Conservation (phyloP, 2,888 invertebrate genomes). For the Sarcophaga subvicina region DNA sequence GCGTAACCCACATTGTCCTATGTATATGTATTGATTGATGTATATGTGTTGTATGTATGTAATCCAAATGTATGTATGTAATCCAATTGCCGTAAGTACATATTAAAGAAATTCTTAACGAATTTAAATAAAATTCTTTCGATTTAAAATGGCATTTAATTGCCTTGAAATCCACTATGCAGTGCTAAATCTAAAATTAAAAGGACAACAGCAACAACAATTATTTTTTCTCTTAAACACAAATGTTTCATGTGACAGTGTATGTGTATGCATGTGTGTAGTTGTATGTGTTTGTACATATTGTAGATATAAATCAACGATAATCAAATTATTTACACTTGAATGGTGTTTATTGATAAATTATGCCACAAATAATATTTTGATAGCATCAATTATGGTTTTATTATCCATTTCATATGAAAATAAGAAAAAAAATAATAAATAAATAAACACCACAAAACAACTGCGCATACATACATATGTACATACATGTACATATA, state of each 20-base stretch:
- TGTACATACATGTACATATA: too few relatives aligned
- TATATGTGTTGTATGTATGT: too few relatives aligned
- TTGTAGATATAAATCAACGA: constrained; percentile 76
- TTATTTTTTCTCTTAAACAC: too few relatives aligned
- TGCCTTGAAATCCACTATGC: constrained; percentile 3
- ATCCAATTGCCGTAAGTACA: too few relatives aligned
- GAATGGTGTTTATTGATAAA: constrained; percentile 80
- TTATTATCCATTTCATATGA: constrained; percentile 47
- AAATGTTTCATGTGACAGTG: too few relatives aligned
- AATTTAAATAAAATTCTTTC: too few relatives aligned
- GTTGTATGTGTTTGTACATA: constrained; percentile 34
- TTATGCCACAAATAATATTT: constrained; percentile 79
- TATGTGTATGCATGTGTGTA: background rate
- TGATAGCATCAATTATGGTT: constrained; percentile 80
- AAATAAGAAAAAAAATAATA: background rate
- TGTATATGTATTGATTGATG: too few relatives aligned
- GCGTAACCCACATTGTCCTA: too few relatives aligned
- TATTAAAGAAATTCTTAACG: too few relatives aligned
- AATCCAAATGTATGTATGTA: too few relatives aligned
- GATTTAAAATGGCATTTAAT: background rate
- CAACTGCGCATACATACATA: background rate
- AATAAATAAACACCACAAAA: constrained; percentile 25
- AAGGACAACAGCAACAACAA: background rate
- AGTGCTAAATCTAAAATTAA: background rate
- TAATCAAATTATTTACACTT: constrained; percentile 80